A percentile compares a stretch with the other conserved stretches of the same genome.
Conservation (phyloP, 2,113 vertebrate genomes). For the Callopanchax toddi region DNA sequence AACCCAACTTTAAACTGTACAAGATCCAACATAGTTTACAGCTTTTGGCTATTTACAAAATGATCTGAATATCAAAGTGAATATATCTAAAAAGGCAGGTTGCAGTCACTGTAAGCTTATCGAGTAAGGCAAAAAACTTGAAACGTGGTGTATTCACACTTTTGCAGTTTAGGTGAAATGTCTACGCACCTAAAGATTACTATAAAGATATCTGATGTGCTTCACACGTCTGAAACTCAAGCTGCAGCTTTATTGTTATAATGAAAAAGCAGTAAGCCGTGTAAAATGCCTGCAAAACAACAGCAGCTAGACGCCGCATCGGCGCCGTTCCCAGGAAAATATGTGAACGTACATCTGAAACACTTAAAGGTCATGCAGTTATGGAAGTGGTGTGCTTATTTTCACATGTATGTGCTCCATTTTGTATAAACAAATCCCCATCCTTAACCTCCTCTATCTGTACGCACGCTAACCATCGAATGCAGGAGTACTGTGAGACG, state of each 20-base stretch:
- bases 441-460: background rate
- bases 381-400: slow-evolving; percentile 42
- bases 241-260: slow-evolving; percentile 22
- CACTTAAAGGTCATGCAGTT: slow-evolving; percentile 39
- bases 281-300: slow-evolving; percentile 26
- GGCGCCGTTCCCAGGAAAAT: slow-evolving; percentile 19
- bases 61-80: slow-evolving; percentile 88
- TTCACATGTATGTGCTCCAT: slow-evolving; percentile 11
- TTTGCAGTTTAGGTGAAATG: slow-evolving; percentile 78
- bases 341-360: slow-evolving; percentile 28
- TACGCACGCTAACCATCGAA: background rate
- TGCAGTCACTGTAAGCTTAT: slow-evolving; percentile 88
- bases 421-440: slow-evolving; percentile 25
- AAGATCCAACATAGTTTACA: slow-evolving; percentile 82
- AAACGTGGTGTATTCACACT: slow-evolving; percentile 78
- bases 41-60: slow-evolving; percentile 87
- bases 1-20: slow-evolving; percentile 83
- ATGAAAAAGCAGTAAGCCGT: slow-evolving; percentile 10
- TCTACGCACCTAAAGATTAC: slow-evolving; percentile 46
- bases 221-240: slow-evolving; percentile 38
- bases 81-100: slow-evolving; percentile 88
- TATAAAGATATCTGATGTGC: slow-evolving; percentile 46
- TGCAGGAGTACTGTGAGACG: background rate
- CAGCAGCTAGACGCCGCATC: slow-evolving; percentile 33
- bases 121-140: slow-evolving; percentile 93